Evolutionary conservation across 2,797 vertebrate species (phyloP).

Genomic region (Rhynchonycteris naso): DNA sequence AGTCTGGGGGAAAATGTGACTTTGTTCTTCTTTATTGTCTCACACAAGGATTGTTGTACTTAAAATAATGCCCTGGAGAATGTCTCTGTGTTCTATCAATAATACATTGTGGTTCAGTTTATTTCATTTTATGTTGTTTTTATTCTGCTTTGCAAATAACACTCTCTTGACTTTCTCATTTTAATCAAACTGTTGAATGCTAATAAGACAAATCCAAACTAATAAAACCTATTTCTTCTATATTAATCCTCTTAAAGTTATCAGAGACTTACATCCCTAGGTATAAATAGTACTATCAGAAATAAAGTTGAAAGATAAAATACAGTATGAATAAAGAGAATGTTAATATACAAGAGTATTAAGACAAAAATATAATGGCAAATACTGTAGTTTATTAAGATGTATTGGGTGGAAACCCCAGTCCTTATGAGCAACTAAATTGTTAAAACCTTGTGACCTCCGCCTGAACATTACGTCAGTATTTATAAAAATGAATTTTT

Average conservation of each 20-base stretch:
- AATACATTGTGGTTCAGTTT: slow-evolving; percentile 79
- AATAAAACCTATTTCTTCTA: slow-evolving; percentile 84
- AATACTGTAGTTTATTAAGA: slow-evolving; percentile 83
- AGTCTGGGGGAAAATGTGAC: slow-evolving; percentile 36
- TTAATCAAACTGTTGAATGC: slow-evolving; percentile 85
- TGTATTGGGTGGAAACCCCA: slow-evolving; percentile 81
- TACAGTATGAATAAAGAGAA: slow-evolving; percentile 83
- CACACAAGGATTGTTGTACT: slow-evolving; percentile 70
- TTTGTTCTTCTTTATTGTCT: slow-evolving; percentile 72
- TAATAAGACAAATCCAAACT: slow-evolving; percentile 87
- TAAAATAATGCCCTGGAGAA: slow-evolving; percentile 69
- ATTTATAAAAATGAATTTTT: slow-evolving; percentile 81
- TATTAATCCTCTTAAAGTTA: slow-evolving; percentile 86
- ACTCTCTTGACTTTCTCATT: slow-evolving; percentile 75
- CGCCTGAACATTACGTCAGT: slow-evolving; percentile 76
- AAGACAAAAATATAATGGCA: slow-evolving; percentile 83
- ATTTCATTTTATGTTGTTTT: slow-evolving; percentile 84
- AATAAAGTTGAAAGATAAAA: slow-evolving; percentile 83
- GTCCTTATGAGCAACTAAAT: slow-evolving; percentile 79
- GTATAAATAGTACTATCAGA: slow-evolving; percentile 80
- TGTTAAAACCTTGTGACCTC: slow-evolving; percentile 81
- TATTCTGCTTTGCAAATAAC: slow-evolving; percentile 84
- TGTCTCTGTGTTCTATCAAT: slow-evolving; percentile 71
- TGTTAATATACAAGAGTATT: slow-evolving; percentile 79
- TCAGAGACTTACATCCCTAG: slow-evolving; percentile 81